Conservation (phyloP, 2,113 vertebrate species). For the Monarcha castaneiventris region DNA sequence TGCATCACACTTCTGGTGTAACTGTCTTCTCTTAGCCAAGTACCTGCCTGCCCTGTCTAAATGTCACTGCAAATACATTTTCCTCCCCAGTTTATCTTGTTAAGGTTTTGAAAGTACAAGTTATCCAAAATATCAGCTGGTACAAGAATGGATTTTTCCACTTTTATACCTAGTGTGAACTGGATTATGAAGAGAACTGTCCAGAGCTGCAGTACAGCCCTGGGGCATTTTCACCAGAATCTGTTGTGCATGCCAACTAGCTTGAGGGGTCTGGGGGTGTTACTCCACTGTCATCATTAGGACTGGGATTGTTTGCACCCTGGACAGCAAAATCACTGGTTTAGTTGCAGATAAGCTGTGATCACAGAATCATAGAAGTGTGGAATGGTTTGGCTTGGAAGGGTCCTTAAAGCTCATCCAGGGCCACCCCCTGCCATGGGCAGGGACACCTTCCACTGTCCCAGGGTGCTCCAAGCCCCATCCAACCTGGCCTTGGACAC, state of each 20-base stretch:
- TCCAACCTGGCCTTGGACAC: not conserved
- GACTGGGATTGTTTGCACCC: not conserved
- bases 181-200: not conserved
- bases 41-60: not conserved
- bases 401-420: not conserved
- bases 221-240: not conserved
- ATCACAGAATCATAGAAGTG: not conserved
- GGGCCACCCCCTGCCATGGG: not conserved
- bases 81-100: not conserved
- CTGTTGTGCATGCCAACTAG: no score
- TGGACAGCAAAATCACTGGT: not conserved
- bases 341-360: not conserved
- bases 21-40: not conserved
- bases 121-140: not conserved
- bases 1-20: not conserved
- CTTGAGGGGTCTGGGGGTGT: not conserved
- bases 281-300: not conserved
- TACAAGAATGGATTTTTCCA: not conserved
- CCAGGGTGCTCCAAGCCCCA: accelerated
- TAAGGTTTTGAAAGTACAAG: not conserved
- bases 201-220: not conserved
- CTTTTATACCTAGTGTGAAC: not conserved
- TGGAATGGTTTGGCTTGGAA: not conserved
- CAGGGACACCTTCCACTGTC: not conserved
- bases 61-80: not conserved